Evolutionary conservation across 2,888 invertebrate species (phyloP).

Genomic region (Aphrophora alni): DNA sequence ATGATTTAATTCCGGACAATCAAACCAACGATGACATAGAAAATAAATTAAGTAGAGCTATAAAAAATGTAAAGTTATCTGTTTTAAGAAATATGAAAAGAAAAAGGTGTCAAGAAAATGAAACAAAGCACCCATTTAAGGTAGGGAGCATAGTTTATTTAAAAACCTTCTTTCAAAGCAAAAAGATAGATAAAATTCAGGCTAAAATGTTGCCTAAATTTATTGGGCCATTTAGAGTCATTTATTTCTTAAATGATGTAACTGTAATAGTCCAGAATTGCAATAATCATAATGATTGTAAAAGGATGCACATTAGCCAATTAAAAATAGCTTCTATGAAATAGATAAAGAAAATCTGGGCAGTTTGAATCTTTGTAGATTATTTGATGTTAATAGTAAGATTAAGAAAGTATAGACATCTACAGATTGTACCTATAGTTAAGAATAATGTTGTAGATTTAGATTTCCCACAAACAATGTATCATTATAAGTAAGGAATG

Average conservation of each 20-base stretch:
- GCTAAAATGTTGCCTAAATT: background rate
- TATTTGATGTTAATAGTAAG: too few species aligned
- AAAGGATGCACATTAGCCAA: background rate
- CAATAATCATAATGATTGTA: background rate
- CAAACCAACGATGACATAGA: background rate
- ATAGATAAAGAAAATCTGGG: too few species aligned
- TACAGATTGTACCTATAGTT: too few species aligned
- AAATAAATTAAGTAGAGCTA: background rate
- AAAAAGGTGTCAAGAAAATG: background rate
- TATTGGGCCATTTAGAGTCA: background rate
- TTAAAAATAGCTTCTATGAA: background rate
- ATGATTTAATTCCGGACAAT: background rate
- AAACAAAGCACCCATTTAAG: background rate
- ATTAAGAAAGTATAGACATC: too few species aligned
- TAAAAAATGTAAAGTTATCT: background rate
- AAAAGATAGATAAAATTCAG: slow-evolving; percentile 1
- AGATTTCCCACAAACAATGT: too few species aligned
- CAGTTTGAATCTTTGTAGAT: too few species aligned
- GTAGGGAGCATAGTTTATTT: background rate
- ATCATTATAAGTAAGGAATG: too few species aligned
- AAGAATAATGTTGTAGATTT: too few species aligned
- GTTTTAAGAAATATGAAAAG: background rate
- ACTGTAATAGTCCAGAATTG: background rate
- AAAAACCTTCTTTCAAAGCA: background rate
- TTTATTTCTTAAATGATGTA: background rate